phyloP scores from a whole-genome alignment of 2,888 invertebrate species.

The Philereme vetulata region DNA sequence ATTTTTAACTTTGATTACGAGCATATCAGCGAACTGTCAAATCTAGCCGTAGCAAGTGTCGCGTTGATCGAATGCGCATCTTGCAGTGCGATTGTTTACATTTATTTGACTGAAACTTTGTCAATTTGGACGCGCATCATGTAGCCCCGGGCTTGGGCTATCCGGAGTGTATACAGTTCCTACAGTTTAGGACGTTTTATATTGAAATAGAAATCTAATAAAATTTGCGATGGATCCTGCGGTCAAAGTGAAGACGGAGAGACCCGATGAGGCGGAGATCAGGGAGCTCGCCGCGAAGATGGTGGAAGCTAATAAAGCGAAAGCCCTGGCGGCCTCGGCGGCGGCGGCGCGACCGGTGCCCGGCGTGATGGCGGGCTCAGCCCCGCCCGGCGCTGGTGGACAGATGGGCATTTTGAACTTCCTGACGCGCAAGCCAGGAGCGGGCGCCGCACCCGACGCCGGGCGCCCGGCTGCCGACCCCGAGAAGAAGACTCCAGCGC shows the following conservation, averaged over 20 bases:
- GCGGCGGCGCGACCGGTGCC: slow-evolving; percentile 80
- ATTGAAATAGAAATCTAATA: slow-evolving; percentile 10
- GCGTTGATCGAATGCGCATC: slow-evolving; percentile 49
- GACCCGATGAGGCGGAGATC: slow-evolving; percentile 94
- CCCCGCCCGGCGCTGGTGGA: slow-evolving; percentile 67
- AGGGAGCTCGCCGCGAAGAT: slow-evolving; percentile 93
- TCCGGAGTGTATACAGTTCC: slow-evolving; percentile 27
- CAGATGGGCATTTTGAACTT: slow-evolving; percentile 86
- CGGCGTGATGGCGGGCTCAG: slow-evolving; percentile 61
- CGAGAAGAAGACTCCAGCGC: slow-evolving; percentile 76
- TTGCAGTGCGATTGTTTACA: slow-evolving; percentile 66
- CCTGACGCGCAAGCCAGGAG: slow-evolving; percentile 77
- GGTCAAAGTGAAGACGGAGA: slow-evolving; percentile 88
- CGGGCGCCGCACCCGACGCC: slow-evolving; percentile 50
- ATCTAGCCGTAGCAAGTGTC: slow-evolving; percentile 56
- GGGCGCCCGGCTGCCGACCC: slow-evolving; percentile 59
- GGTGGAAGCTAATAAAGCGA: slow-evolving; percentile 91
- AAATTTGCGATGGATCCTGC: slow-evolving; percentile 50
- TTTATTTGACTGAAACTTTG: slow-evolving; percentile 61
- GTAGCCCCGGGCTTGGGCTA: slow-evolving; percentile 57
- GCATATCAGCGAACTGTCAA: slow-evolving; percentile 63
- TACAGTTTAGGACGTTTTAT: slow-evolving; percentile 13
- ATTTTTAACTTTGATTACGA: slow-evolving; percentile 39
- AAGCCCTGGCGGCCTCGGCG: slow-evolving; percentile 76
- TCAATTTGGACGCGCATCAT: slow-evolving; percentile 58